Percentiles rank a stretch among this genome's conserved stretches.
Evolutionary conservation across 2,113 vertebrate species (phyloP).

Genomic region (Indicator indicator): DNA sequence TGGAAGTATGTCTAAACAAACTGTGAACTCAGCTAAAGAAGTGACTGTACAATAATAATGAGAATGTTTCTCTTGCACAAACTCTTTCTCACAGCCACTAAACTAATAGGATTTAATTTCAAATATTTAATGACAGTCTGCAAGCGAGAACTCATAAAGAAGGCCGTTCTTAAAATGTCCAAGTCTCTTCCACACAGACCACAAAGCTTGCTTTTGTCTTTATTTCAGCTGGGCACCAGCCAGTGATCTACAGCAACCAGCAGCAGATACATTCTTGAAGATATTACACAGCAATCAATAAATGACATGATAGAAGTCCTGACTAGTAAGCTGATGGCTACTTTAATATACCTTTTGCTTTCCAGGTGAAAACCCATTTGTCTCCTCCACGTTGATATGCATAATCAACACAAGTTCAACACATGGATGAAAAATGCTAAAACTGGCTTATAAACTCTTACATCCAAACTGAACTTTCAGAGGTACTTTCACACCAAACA

Average conservation of each 20-base stretch:
- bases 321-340: neutral
- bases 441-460: neutral
- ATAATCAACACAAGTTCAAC: neutral
- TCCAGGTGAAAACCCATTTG: neutral
- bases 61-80: neutral
- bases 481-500: neutral
- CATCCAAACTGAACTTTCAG: neutral
- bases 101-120: neutral
- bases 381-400: neutral
- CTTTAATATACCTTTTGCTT: neutral
- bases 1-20: neutral
- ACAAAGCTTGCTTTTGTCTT: neutral
- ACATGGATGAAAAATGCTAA: neutral
- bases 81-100: neutral
- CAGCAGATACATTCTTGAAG: neutral
- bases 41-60: neutral
- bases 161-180: neutral
- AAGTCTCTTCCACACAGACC: neutral
- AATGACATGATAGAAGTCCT: neutral
- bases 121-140: neutral
- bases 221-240: neutral
- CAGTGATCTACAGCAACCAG: neutral
- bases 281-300: neutral
- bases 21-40: neutral
- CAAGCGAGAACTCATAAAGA: neutral